Conservation (phyloP, 2,113 vertebrate genomes). For the Cygnus atratus region DNA sequence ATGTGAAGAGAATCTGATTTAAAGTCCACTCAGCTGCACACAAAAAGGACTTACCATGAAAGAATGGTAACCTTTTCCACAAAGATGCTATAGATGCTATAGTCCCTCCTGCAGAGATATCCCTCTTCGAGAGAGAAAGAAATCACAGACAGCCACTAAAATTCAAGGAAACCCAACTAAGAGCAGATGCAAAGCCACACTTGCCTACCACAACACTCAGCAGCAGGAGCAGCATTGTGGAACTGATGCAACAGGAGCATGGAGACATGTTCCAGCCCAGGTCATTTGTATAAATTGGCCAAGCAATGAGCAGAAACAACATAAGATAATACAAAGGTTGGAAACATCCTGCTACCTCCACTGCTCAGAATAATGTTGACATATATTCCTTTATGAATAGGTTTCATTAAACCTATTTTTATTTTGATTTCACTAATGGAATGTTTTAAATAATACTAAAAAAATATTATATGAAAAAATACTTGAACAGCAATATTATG, state of each 20-base stretch:
- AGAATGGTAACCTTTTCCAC: not conserved
- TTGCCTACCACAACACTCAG: accelerated
- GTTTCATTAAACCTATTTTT: accelerated
- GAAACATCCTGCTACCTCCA: not conserved
- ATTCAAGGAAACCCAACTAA: not conserved
- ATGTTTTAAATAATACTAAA: not conserved
- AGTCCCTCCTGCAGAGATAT: not conserved
- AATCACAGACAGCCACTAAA: not conserved
- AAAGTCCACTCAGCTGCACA: not conserved
- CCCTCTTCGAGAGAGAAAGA: not conserved
- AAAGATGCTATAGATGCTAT: not conserved
- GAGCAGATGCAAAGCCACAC: not conserved
- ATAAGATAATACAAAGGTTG: not conserved
- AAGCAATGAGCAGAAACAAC: not conserved
- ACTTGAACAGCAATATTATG: not conserved
- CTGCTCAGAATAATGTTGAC: not conserved
- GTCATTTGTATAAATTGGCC: accelerated
- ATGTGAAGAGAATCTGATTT: not conserved
- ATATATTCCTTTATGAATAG: not conserved
- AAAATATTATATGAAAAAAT: not conserved
- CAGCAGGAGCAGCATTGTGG: accelerated
- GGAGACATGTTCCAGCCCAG: accelerated
- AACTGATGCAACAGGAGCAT: accelerated
- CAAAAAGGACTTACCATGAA: not conserved
- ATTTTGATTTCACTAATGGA: not conserved